Conservation (phyloP, 2,888 invertebrate genomes). For the Phasia obesa region DNA sequence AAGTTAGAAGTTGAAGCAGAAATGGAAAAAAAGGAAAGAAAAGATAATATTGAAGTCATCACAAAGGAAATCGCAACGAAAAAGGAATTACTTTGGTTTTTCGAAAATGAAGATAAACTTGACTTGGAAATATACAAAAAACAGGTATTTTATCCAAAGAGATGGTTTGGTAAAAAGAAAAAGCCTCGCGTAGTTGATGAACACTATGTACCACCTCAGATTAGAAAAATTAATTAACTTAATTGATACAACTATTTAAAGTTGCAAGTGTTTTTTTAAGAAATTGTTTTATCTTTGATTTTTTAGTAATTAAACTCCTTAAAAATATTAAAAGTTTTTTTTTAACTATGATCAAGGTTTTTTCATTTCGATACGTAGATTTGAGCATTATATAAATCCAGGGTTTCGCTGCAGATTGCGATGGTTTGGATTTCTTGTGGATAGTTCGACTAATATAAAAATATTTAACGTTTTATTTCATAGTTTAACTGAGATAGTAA, state of each 20-base stretch:
- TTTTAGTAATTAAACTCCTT: no score
- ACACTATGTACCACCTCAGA: slow-evolving; percentile 89
- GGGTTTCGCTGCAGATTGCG: no score
- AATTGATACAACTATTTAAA: neutral
- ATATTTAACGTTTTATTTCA: no score
- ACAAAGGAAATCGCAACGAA: slow-evolving; percentile 83
- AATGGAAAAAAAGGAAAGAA: slow-evolving; percentile 84
- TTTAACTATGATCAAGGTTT: no score
- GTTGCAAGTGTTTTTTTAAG: neutral
- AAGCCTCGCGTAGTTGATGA: slow-evolving; percentile 84
- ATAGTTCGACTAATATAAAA: no score
- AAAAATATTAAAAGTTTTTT: no score
- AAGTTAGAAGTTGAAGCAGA: slow-evolving; percentile 86
- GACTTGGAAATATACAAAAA: slow-evolving; percentile 88
- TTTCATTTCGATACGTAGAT: no score
- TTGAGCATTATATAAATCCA: no score
- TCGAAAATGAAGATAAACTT: slow-evolving; percentile 90
- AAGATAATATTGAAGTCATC: slow-evolving; percentile 84
- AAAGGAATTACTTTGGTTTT: slow-evolving; percentile 89
- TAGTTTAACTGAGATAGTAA: no score
- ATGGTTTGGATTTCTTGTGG: no score
- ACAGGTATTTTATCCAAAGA: slow-evolving; percentile 82
- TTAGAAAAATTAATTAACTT: slow-evolving; percentile 76
- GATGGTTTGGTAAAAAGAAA: slow-evolving; percentile 83
- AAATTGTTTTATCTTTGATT: no score